These are phyloP conservation scores for Mythimna ferrago DNA, from an alignment of 2,888 invertebrate species.

Conservation along the genomic window DNA sequence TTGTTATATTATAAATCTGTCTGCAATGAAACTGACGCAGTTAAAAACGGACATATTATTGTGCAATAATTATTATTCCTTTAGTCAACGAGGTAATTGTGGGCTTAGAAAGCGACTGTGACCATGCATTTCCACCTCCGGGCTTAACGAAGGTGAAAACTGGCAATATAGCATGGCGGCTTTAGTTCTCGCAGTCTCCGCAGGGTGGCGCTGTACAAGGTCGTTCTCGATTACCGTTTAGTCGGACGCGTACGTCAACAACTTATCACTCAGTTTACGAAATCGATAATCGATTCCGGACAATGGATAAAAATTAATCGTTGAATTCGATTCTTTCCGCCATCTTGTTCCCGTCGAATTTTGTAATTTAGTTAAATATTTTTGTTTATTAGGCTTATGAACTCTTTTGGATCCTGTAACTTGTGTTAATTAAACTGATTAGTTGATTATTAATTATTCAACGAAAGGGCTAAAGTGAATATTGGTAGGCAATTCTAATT, in stretches of 20 bases:
- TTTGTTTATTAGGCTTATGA: constrained; percentile 36
- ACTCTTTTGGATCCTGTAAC: constrained; percentile 31
- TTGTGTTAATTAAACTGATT: constrained; percentile 25
- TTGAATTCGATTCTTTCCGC: constrained; percentile 48
- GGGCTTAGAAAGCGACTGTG: constrained; percentile 81
- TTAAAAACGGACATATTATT: constrained; percentile 59
- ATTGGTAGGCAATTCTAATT: background rate
- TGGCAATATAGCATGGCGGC: constrained; percentile 42
- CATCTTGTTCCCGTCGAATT: constrained; percentile 36
- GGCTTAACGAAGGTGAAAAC: constrained; percentile 81
- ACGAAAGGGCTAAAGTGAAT: background rate
- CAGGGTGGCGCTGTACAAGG: constrained; percentile 75
- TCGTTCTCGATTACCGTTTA: constrained; percentile 69
- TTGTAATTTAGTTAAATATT: constrained; percentile 33
- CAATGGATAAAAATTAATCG: constrained; percentile 57
- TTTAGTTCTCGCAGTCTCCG: constrained; percentile 60
- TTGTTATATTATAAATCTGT: constrained; percentile 13
- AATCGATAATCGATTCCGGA: constrained; percentile 70
- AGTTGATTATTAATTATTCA: constrained; percentile 1
- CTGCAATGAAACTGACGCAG: constrained; percentile 20
- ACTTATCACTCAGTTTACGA: constrained; percentile 68
- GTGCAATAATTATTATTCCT: constrained; percentile 59
- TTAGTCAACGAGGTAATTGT: constrained; percentile 60
- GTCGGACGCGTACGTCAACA: constrained; percentile 71
- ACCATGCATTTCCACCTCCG: constrained; percentile 77